Base-by-base conservation (phyloP, 2,797 vertebrate species). In the Tokudaia muenninki region DNA sequence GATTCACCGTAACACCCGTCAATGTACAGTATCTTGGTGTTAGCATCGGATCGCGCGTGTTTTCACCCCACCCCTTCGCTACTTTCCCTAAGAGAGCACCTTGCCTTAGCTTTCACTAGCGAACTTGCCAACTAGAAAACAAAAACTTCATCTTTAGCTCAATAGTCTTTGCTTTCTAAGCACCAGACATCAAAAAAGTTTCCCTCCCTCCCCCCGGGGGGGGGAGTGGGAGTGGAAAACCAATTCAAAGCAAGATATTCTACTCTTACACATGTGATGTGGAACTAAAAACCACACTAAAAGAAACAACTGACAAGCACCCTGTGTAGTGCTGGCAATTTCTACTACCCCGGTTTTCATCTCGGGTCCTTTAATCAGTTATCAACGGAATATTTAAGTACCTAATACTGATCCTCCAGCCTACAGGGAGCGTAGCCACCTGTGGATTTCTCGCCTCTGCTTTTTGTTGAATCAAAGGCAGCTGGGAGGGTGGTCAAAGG, bases 91-190 rank as follows among this genome's bases (percentile, higher is more conserved):
- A 55, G 70, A 75, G 44, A 92, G 84, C 44, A 50, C 37, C 21
- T 59, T 80, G 41, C 47, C 72, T 91, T n/a, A 14, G n/a, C 72
- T 93, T 57, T 94, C 80, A 79, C 50, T 78, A 75, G 79, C 52
- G 47, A 95, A 63, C 47, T 95, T 50, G 22, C 5, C 50, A 70
- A 84, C 67, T 1, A 65, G 77, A 59, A 80, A 96, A 75, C 93
- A 90, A 93, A 95, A 77, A 61, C n/a, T 67, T 24, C 57, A 8
- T 74, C 50, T 1, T 67, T 41, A 29, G 52, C 50, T 29, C 16
- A 3, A 3, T 44, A 55, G 31, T 78, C 86, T 83, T 90, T 87
- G 37, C 59, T 94, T 83, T 26, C 78, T 91, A 61, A 57, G 34
- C 14, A 44, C 74, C 57, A 3, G 2, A 14, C 55, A 24, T 37